A percentile compares a stretch with the other conserved stretches of the same genome.
phyloP scores from a whole-genome alignment of 2,888 invertebrate species.

The Octodonta nipae region DNA sequence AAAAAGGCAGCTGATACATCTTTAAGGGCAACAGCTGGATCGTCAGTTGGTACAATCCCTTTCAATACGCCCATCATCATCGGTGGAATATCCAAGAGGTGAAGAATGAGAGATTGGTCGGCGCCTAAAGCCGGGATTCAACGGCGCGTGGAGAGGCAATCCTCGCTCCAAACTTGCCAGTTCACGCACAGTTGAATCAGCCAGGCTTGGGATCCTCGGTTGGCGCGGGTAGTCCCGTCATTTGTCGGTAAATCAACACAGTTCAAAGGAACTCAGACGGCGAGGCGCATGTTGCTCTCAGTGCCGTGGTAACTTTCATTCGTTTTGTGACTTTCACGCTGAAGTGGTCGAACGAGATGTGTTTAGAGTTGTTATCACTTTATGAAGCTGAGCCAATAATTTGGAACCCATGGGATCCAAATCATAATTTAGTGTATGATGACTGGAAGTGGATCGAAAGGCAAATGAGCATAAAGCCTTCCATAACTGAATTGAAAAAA shows the following conservation, averaged over 20 bases:
- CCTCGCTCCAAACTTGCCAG: constrained; percentile 6
- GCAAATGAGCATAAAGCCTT: no score
- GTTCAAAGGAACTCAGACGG: background rate
- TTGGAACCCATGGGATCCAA: no score
- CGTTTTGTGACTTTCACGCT: background rate
- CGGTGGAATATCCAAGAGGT: constrained; percentile 85
- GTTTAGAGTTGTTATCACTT: no score
- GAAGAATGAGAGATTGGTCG: constrained; percentile 72
- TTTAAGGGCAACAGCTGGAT: constrained; percentile 84
- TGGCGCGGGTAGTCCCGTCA: constrained; percentile 6
- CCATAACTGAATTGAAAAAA: no score
- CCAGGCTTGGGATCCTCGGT: constrained; percentile 4
- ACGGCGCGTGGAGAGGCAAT: constrained; percentile 6
- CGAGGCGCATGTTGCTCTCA: background rate
- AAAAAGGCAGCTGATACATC: constrained; percentile 92
- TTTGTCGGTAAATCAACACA: constrained; percentile 6
- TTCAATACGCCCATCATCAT: constrained; percentile 96
- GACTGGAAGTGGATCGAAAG: no score
- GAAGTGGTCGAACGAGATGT: no score
- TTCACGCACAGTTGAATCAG: constrained; percentile 4
- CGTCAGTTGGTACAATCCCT: constrained; percentile 80
- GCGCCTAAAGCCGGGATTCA: constrained; percentile 53
- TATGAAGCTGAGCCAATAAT: no score
- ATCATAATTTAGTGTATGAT: no score
- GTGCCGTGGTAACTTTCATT: no score